Evolutionary conservation across 2,113 vertebrate species (phyloP).

Genomic region (Etia nguti): DNA sequence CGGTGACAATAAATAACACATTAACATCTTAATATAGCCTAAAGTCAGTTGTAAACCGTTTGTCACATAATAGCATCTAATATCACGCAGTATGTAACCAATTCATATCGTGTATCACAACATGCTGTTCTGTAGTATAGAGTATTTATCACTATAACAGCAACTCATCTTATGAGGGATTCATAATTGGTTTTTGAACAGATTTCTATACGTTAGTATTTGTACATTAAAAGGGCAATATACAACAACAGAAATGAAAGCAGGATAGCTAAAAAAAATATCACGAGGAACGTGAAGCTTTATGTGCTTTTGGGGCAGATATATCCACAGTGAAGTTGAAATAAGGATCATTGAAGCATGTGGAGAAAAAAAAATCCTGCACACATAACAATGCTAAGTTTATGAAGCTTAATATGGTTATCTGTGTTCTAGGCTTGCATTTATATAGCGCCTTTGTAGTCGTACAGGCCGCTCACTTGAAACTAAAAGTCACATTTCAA

Average conservation of each 20-base stretch:
- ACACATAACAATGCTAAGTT: neutral
- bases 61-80: conserved; percentile 8
- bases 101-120: neutral
- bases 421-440: neutral
- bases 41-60: neutral
- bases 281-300: neutral
- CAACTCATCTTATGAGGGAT: neutral
- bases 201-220: neutral
- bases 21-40: conserved; percentile 14
- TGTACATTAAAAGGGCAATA: neutral
- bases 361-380: neutral
- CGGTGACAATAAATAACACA: neutral
- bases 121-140: neutral
- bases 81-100: neutral
- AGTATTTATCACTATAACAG: neutral
- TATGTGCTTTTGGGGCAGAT: neutral
- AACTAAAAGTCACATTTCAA: neutral
- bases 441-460: neutral
- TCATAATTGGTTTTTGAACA: neutral
- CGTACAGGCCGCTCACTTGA: neutral
- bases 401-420: neutral
- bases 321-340: neutral
- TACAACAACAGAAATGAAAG: neutral
- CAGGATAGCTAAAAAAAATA: neutral
- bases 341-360: neutral